Evolutionary conservation across 2,888 invertebrate species (phyloP).

Genomic region (Artemia sp.): DNA sequence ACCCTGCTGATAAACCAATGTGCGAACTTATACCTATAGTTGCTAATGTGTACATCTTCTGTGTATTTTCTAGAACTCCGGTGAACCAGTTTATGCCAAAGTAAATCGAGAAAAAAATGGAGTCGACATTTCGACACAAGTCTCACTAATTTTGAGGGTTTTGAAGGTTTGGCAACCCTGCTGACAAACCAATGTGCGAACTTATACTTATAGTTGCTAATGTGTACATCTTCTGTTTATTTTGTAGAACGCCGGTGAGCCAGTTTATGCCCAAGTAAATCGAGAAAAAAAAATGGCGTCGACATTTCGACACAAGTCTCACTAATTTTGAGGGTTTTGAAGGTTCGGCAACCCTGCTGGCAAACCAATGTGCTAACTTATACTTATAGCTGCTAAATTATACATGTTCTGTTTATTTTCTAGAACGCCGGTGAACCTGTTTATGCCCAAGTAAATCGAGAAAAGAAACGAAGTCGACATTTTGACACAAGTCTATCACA

Average conservation of each 20-base stretch:
- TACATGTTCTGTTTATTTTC: slow-evolving; percentile 20
- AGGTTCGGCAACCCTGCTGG: background rate
- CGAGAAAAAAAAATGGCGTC: slow-evolving; percentile 45
- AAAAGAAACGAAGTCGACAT: slow-evolving; percentile 42
- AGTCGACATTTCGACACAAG: slow-evolving; percentile 34
- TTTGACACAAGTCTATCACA: slow-evolving; percentile 28
- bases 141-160: no score
- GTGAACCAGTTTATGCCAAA: slow-evolving; percentile 47
- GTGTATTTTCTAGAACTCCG: slow-evolving; percentile 34
- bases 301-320: slow-evolving; percentile 32
- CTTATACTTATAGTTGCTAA: no score
- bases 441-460: slow-evolving; percentile 48
- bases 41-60: background rate
- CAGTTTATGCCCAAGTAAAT: slow-evolving; percentile 47
- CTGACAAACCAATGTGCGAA: no score
- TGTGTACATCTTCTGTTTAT: slow-evolving; percentile 13
- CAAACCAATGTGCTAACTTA: no score
- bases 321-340: background rate
- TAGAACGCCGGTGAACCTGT: slow-evolving; percentile 43
- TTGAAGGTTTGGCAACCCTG: no score
- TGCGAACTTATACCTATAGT: no score
- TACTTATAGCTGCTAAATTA: background rate
- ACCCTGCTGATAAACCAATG: no score
- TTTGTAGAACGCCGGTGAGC: slow-evolving; percentile 40
- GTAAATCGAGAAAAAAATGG: slow-evolving; percentile 46